Base-by-base conservation (phyloP, 1,140 invertebrate genomes). In the Pollicipes pollicipes region DNA sequence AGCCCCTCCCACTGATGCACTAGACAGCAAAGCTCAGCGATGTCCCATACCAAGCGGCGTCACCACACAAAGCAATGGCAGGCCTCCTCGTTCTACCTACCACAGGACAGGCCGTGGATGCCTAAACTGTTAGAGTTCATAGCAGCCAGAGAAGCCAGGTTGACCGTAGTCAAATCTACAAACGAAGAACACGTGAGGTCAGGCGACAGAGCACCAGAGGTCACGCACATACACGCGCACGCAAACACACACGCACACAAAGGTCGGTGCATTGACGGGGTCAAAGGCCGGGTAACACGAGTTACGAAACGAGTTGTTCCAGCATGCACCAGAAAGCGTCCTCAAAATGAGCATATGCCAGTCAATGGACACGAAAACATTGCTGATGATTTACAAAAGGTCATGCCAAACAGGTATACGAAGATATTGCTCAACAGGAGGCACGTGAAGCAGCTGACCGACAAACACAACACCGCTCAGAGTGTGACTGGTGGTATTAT, bases 151-250 rank as follows among this genome's bases (percentile, higher is more conserved):
- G 45, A 24, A 10, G 45, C 45, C 45, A 58, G 45, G 45, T 21
- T 58, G 45, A 58, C 45, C 13, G 45, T 58, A 58, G 45, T 58
- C 45, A 58, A 58, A 58, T 58, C 45, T 58, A 58, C 45, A 58
- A 58, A 58, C 45, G 45, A 58, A 58, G 45, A 58, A 58, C 45
- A 58, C 45, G 45, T 58, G 45, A 58, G 45, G 45, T 58, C 45
- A 58, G 45, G 45, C 45, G 45, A 58, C 45, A 58, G 45, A 21
- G 13, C 45, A 58, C 45, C 45, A 10, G 45, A 58, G 45, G 45
- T 58, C 45, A 58, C 10, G 24, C 10, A 10, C 10, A 24, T 21
- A 58, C 45, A 24, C 45, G 17, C 45, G 17, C 45, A 24, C 45
- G 24, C 45, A 24, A 10, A 58, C 45, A 58, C 45, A 58, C 45